Percentiles rank a stretch among this genome's conserved stretches.
These are phyloP conservation scores for Glaucopsyche alexis DNA, from an alignment of 2,888 invertebrate genomes.

Conservation along the genomic window DNA sequence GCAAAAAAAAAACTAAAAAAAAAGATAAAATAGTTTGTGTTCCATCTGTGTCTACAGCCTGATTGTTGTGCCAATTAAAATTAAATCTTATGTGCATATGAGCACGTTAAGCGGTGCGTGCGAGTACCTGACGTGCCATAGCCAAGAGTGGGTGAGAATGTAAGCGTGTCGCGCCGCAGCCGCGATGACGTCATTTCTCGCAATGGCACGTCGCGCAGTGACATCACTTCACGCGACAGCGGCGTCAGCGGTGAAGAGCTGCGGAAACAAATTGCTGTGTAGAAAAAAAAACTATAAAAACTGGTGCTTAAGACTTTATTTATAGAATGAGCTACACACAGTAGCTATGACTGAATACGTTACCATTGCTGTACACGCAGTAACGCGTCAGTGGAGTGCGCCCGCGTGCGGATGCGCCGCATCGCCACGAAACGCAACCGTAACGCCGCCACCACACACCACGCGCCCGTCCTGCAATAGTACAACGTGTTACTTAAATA, in stretches of 20 bases:
- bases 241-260: constrained; percentile 23
- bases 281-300: neutral
- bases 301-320: constrained; percentile 12
- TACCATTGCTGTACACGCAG: constrained; percentile 40
- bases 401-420: constrained; percentile 53
- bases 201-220: constrained; percentile 28
- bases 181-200: constrained; percentile 34
- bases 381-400: constrained; percentile 49
- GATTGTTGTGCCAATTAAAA: too few relatives aligned
- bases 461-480: constrained; percentile 52
- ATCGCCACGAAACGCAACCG: constrained; percentile 69
- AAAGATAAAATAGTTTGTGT: too few relatives aligned
- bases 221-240: neutral
- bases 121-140: constrained; percentile 4
- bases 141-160: neutral
- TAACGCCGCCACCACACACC: constrained; percentile 51
- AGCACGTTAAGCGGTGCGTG: neutral
- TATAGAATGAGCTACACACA: neutral
- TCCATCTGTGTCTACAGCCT: too few relatives aligned
- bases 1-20: too few relatives aligned
- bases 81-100: neutral
- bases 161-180: constrained; percentile 28
- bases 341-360: neutral
- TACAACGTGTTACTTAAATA: too few relatives aligned
- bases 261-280: neutral